Percentiles rank a stretch among this genome's conserved stretches.
Evolutionary conservation across 2,113 vertebrate species (phyloP).

Genomic region (Elaphurus davidianus): DNA sequence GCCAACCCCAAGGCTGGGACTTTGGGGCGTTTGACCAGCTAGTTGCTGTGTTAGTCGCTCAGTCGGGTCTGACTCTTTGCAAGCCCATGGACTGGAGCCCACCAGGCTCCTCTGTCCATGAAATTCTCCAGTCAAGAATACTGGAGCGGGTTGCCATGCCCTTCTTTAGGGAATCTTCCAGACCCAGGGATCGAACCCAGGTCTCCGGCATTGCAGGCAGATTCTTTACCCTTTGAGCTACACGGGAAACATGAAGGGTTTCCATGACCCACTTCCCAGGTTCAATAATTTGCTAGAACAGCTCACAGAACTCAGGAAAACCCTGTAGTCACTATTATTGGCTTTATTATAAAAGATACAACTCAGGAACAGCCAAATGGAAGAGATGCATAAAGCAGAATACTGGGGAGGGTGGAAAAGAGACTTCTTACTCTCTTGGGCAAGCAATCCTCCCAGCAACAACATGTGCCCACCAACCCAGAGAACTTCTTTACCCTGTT

Average conservation of each 20-base stretch:
- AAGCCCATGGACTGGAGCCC: not conserved
- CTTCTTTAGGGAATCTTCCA: not conserved
- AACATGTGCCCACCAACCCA: not conserved
- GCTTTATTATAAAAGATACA: not conserved
- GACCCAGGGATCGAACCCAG: not conserved
- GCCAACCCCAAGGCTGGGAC: not conserved
- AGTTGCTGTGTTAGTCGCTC: not conserved
- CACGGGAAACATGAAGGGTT: not conserved
- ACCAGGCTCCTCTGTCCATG: not conserved
- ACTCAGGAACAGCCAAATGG: not conserved
- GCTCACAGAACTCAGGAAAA: not conserved
- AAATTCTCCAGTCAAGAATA: not conserved
- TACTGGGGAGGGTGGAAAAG: not conserved
- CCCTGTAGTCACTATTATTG: not conserved
- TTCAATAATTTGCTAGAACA: not conserved
- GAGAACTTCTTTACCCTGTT: not conserved
- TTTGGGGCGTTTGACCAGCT: not conserved
- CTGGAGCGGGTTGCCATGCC: not conserved
- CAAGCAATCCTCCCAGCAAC: not conserved
- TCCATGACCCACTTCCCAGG: not conserved
- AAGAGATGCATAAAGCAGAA: not conserved
- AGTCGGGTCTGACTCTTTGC: accelerated
- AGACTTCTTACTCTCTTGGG: not conserved
- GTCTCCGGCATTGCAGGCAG: not conserved
- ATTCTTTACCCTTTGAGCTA: not conserved